Conservation (phyloP, 2,113 vertebrate genomes). For the Accipiter cooperii region DNA sequence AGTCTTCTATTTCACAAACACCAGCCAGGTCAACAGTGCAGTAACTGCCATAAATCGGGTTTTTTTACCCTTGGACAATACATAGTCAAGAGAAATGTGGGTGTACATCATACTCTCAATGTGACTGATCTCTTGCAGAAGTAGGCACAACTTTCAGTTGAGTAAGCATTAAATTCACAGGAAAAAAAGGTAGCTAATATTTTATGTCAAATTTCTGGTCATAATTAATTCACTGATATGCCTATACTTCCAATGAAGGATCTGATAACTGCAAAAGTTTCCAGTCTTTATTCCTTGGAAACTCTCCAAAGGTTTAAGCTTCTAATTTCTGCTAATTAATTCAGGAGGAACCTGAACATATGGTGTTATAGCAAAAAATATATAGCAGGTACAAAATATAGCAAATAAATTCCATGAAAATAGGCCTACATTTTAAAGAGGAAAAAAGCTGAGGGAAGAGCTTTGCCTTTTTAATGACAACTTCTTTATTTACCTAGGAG, state of each 20-base stretch:
- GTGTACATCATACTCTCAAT: not conserved
- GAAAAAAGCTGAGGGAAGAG: not conserved
- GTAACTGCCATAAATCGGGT: not conserved
- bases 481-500: not conserved
- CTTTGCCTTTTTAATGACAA: not conserved
- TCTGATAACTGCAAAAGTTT: not conserved
- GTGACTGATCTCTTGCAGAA: not conserved
- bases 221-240: not conserved
- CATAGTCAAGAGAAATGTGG: not conserved
- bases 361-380: conserved; percentile 22
- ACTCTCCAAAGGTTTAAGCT: not conserved
- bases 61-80: not conserved
- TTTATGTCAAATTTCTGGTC: not conserved
- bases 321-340: conserved; percentile 44
- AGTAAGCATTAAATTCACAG: not conserved
- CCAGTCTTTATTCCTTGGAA: not conserved
- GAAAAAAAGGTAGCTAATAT: not conserved
- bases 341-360: conserved; percentile 30
- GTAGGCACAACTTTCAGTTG: not conserved
- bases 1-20: not conserved
- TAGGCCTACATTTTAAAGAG: not conserved
- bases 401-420: conserved; percentile 21
- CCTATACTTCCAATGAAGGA: not conserved
- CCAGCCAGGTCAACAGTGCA: not conserved
- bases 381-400: not conserved